These are phyloP conservation scores for Drosophila parabipectinata DNA, from an alignment of 1,140 invertebrate species.

Conservation along the genomic window DNA sequence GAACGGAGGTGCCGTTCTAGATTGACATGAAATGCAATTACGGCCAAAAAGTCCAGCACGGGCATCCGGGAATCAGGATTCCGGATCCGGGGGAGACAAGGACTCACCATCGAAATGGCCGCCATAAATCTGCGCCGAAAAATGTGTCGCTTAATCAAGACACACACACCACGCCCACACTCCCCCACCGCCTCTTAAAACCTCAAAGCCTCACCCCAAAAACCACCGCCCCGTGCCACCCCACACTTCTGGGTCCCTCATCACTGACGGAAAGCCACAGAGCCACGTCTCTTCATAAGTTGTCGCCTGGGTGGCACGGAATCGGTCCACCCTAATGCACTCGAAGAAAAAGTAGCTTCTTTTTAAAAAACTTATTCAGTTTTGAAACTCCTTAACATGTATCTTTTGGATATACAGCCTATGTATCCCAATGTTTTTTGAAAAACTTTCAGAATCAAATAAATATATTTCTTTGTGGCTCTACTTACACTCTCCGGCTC, in stretches of 20 bases:
- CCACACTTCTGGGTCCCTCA: background rate
- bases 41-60: slow-evolving; percentile 47
- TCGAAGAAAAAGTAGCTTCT: background rate
- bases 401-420: too few relatives aligned
- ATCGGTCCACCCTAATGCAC: slow-evolving; percentile 10
- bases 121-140: slow-evolving; percentile 75
- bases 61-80: slow-evolving; percentile 1
- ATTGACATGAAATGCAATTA: slow-evolving; percentile 82
- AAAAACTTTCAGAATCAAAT: background rate
- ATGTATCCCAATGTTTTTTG: background rate
- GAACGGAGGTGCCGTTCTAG: slow-evolving; percentile 38
- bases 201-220: background rate
- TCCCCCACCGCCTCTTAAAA: background rate
- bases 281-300: slow-evolving; percentile 48
- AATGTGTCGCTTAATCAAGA: slow-evolving; percentile 67
- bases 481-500: slow-evolving; percentile 74
- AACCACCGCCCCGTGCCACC: background rate
- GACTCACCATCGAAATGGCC: slow-evolving; percentile 61
- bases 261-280: slow-evolving; percentile 14
- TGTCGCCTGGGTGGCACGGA: slow-evolving; percentile 23
- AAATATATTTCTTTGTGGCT: slow-evolving; percentile 1
- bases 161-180: slow-evolving; percentile 21
- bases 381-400: too few relatives aligned
- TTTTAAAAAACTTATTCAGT: background rate
- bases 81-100: background rate